Evolutionary conservation across 2,888 invertebrate species (phyloP).

Genomic region (Nomada goodeniana): DNA sequence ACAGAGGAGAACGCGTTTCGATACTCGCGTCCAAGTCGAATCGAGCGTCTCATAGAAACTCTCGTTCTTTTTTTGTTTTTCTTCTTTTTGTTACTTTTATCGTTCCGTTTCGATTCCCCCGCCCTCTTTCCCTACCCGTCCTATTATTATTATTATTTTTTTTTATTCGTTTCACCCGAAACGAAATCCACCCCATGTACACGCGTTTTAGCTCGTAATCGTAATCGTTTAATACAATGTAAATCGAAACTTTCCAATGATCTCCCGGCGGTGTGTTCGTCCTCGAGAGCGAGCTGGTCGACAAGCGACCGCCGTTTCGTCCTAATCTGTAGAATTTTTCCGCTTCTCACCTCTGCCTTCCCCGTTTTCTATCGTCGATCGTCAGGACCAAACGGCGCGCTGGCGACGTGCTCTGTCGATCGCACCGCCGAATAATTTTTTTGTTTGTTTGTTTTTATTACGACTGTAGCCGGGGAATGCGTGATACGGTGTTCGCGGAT

Average conservation of each 20-base stretch:
- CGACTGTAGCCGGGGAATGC: not conserved
- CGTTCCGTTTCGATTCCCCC: slow-evolving; percentile 35
- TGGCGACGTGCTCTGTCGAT: not conserved
- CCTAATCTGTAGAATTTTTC: not conserved
- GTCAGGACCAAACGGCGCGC: not conserved
- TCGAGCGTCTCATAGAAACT: slow-evolving; percentile 14
- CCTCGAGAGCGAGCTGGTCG: not conserved
- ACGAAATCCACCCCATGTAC: slow-evolving; percentile 19
- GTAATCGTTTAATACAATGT: slow-evolving; percentile 69
- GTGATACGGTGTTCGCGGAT: not conserved
- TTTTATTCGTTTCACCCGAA: slow-evolving; percentile 31
- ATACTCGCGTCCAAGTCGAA: slow-evolving; percentile 29
- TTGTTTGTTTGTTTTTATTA: too few relatives aligned
- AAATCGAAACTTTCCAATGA: slow-evolving; percentile 81
- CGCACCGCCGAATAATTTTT: not conserved
- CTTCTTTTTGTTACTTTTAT: slow-evolving; percentile 24
- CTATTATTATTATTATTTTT: not conserved
- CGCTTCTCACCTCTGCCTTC: not conserved
- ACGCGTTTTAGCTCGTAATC: slow-evolving; percentile 73
- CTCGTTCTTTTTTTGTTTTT: slow-evolving; percentile 18
- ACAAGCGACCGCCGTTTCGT: not conserved
- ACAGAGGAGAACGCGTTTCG: slow-evolving; percentile 35
- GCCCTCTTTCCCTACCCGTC: not conserved
- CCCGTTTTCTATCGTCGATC: not conserved
- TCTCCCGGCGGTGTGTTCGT: slow-evolving; percentile 79